Evolutionary conservation across 2,113 vertebrate genomes (phyloP).

Genomic region (Myotis davidii): DNA sequence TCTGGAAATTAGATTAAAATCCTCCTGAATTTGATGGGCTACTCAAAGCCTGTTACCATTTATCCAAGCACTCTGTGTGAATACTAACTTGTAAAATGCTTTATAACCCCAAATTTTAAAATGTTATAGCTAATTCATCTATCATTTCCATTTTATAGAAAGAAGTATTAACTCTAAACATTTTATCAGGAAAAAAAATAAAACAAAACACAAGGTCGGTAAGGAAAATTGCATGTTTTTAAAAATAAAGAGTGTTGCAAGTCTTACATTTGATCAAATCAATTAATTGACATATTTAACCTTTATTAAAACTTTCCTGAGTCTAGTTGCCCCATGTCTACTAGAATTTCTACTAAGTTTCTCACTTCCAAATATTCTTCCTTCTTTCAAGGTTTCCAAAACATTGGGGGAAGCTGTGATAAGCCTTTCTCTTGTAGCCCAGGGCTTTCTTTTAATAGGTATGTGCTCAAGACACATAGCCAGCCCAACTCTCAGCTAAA

Average conservation of each 20-base stretch:
- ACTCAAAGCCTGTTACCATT: slow-evolving; percentile 1
- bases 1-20: slow-evolving; percentile 54
- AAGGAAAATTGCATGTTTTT: not conserved
- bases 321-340: not conserved
- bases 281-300: not conserved
- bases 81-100: slow-evolving; percentile 25
- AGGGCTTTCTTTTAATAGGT: slow-evolving; percentile 71
- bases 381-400: slow-evolving; percentile 53
- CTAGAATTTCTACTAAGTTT: slow-evolving; percentile 49
- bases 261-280: slow-evolving; percentile 5
- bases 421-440: slow-evolving; percentile 34
- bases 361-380: slow-evolving; percentile 53
- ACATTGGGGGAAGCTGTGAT: slow-evolving; percentile 23
- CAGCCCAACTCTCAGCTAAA: slow-evolving; percentile 62
- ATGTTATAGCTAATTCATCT: slow-evolving; percentile 15
- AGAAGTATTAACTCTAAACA: not conserved
- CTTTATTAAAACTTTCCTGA: not conserved
- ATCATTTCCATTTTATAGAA: slow-evolving; percentile 57
- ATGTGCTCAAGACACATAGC: slow-evolving; percentile 55
- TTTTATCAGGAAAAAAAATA: not conserved
- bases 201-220: not conserved
- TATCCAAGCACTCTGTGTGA: slow-evolving; percentile 30
- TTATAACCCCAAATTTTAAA: slow-evolving; percentile 50
- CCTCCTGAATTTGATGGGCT: not conserved
- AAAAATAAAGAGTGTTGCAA: not conserved